A percentile compares a stretch with the other conserved stretches of the same genome.
These are phyloP conservation scores for Gryon sp. DNA, from an alignment of 1,140 invertebrate species.

Conservation along the genomic window DNA sequence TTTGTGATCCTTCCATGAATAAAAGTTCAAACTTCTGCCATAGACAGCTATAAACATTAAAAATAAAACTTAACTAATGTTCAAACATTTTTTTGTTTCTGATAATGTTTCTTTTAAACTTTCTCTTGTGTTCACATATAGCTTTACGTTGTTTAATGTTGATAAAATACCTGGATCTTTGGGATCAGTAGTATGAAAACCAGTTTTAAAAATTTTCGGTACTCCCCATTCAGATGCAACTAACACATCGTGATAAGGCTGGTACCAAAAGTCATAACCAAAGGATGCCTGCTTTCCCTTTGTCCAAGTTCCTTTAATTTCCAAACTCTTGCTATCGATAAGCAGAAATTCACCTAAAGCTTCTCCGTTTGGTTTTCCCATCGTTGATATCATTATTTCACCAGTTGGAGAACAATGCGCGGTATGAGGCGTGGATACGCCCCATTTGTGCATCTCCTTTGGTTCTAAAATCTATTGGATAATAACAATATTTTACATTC, in stretches of 20 bases:
- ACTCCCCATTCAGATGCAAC: slow-evolving; percentile 95
- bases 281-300: slow-evolving; percentile 83
- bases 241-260: slow-evolving; percentile 95
- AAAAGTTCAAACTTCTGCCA: slow-evolving; percentile 92
- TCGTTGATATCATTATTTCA: slow-evolving; percentile 95
- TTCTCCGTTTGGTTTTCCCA: slow-evolving; percentile 90
- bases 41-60: slow-evolving; percentile 82
- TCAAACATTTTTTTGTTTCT: no score
- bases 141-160: no score
- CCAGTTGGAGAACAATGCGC: slow-evolving; percentile 94
- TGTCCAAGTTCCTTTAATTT: slow-evolving; percentile 87
- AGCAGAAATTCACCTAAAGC: slow-evolving; percentile 93
- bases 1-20: slow-evolving; percentile 91
- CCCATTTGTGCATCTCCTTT: slow-evolving; percentile 85
- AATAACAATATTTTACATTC: neutral
- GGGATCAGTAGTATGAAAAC: slow-evolving; percentile 59
- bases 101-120: no score
- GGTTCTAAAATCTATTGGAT: slow-evolving; percentile 83
- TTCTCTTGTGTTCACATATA: no score
- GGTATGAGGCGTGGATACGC: slow-evolving; percentile 93
- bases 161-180: slow-evolving; percentile 63
- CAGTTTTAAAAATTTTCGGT: slow-evolving; percentile 88
- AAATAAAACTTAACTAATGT: neutral
- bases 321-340: slow-evolving; percentile 90
- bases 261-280: slow-evolving; percentile 97